phyloP scores from a whole-genome alignment of 2,888 invertebrate species.

The Melieria omissa region DNA sequence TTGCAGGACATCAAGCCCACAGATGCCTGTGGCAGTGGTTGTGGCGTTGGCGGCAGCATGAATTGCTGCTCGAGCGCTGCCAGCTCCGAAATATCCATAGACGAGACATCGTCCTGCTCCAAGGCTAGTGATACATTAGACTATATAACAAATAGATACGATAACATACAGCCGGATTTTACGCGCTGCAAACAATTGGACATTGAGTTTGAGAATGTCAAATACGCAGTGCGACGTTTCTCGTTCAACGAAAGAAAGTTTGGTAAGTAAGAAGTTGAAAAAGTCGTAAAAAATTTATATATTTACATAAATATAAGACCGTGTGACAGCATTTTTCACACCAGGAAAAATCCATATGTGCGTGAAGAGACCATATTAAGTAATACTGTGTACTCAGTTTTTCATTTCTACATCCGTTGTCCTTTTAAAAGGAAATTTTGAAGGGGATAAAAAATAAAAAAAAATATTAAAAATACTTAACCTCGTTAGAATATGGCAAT shows the following conservation, averaged over 20 bases:
- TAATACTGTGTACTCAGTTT: too few relatives aligned
- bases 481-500: too few relatives aligned
- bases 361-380: too few relatives aligned
- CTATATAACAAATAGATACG: conserved; percentile 43
- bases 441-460: too few relatives aligned
- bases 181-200: conserved; percentile 72
- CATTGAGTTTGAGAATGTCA: conserved; percentile 76
- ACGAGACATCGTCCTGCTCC: conserved; percentile 46
- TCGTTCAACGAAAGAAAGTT: conserved; percentile 70
- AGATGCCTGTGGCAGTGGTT: conserved; percentile 42
- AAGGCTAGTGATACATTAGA: conserved; percentile 19
- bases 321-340: too few relatives aligned
- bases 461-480: too few relatives aligned
- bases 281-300: too few relatives aligned
- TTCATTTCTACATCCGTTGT: too few relatives aligned
- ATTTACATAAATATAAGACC: too few relatives aligned
- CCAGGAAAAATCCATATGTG: too few relatives aligned
- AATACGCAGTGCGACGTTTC: conserved; percentile 73
- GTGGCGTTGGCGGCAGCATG: conserved; percentile 50
- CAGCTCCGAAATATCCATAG: conserved; percentile 59
- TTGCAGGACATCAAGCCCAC: conserved; percentile 59
- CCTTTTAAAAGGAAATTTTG: too few relatives aligned
- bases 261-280: conserved; percentile 68
- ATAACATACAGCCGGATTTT: conserved; percentile 51
- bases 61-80: conserved; percentile 58